Evolutionary conservation across 2,888 invertebrate species (phyloP).

Genomic region (Synergus umbraculus): DNA sequence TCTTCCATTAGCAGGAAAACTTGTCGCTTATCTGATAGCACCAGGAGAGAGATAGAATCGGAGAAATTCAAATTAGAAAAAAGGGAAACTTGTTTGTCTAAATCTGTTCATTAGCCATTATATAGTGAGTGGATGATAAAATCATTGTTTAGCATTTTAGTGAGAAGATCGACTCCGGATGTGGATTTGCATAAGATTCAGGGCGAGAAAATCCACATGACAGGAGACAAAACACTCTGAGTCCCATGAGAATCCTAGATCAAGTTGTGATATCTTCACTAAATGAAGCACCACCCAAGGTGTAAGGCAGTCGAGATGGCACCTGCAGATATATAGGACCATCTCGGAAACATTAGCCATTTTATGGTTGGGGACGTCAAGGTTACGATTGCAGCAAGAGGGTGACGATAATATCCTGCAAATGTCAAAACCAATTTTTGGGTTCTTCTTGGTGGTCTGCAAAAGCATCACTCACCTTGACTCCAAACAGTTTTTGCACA

Average conservation of each 20-base stretch:
- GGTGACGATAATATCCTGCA: conserved; percentile 42
- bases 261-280: conserved; percentile 68
- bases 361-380: conserved; percentile 58
- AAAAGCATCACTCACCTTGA: conserved; percentile 6
- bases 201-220: conserved; percentile 63
- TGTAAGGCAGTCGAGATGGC: conserved; percentile 72
- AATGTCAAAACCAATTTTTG: conserved; percentile 24
- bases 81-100: not conserved
- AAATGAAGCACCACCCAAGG: conserved; percentile 74
- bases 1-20: no score
- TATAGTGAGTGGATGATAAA: not conserved
- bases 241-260: conserved; percentile 63
- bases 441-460: conserved; percentile 26
- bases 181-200: conserved; percentile 60
- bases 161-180: conserved; percentile 43
- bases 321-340: conserved; percentile 68
- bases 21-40: no score
- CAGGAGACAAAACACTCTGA: conserved; percentile 66
- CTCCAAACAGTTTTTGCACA: conserved; percentile 43
- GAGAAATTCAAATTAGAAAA: not conserved
- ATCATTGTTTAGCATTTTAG: conserved; percentile 18
- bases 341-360: conserved; percentile 69
- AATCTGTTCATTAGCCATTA: conserved; percentile 10
- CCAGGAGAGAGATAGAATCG: not conserved
- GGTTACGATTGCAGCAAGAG: conserved; percentile 25